These are phyloP conservation scores for Pomacea canaliculata DNA, from an alignment of 2,888 invertebrate species.

Conservation along the genomic window DNA sequence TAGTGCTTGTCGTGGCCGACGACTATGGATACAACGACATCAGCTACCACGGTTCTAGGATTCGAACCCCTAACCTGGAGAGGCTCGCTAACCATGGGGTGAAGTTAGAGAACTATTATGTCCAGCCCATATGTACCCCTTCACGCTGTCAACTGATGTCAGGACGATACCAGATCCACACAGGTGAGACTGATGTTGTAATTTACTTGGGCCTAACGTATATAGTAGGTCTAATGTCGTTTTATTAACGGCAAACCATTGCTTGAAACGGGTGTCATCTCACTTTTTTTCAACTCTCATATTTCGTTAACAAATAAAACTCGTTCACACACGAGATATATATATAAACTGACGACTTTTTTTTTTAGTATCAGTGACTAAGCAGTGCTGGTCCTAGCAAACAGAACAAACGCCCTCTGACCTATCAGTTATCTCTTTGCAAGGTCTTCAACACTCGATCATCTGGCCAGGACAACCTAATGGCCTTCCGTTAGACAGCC, in stretches of 20 bases:
- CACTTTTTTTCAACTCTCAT: no score
- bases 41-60: conserved; percentile 63
- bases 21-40: conserved; percentile 65
- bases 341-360: no score
- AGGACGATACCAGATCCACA: conserved; percentile 62
- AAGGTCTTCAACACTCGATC: conserved; percentile 61
- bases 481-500: conserved; percentile 58
- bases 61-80: conserved; percentile 60
- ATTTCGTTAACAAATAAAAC: no score
- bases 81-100: conserved; percentile 57
- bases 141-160: conserved; percentile 63
- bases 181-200: neutral
- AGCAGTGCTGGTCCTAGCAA: no score
- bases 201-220: no score
- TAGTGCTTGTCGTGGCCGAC: conserved; percentile 63
- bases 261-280: no score
- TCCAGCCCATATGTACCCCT: conserved; percentile 66
- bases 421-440: conserved; percentile 35
- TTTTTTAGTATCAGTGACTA: no score
- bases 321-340: no score
- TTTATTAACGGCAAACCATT: no score
- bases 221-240: no score
- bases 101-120: conserved; percentile 64
- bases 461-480: conserved; percentile 61
- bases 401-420: no score